Evolutionary conservation across 2,888 invertebrate species (phyloP), one percentile per base, ranked within the genome.

Genomic region (Hyppa rectilinea): DNA sequence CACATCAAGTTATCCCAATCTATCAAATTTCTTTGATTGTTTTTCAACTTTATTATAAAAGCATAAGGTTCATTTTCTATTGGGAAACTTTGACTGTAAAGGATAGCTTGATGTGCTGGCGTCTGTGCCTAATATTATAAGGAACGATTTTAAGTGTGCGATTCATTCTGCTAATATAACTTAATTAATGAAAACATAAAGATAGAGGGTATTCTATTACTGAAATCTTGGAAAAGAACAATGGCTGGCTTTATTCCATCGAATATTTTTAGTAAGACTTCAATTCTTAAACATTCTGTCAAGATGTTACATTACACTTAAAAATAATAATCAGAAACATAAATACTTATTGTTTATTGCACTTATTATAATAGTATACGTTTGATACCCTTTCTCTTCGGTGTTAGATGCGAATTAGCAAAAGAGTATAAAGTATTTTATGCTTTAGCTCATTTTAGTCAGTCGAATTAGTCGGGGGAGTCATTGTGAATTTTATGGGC

Each of bases 401-500:
- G 56, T 86, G 75, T 75, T 62, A 43, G 61, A 60, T 62, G 83
- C 89, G 91, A 91, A 89, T 89, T 66, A 53, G 71, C 82, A 91
- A 89, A 94, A 93, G 93, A 91, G 90, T 92, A 92, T 87, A 84
- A 93, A 94, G 92, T 90, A 90, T 81, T 80, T 49, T 49, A 53
- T 34, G 49, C 45, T 53, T 73, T 66, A 50, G 55, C 38, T 59
- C 56, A 60, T 69, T 73, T 61, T 59, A 63, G 62, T 82, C 74
- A 76, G 74, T 79, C 66, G 20, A 12, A 56, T 69, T 61, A 69
- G 65, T 64, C 67, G 55, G 43, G 23, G 38, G 36, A 80, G 72
- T 60, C 43, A 65, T 52, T 52, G 50, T 55, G 62, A 62, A 26
- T 34, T 65, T 43, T 23, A 14, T 29, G 0, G 9, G 2, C 58